phyloP scores from a whole-genome alignment of 2,888 invertebrate species.

The Aphidoletes aphidimyza region DNA sequence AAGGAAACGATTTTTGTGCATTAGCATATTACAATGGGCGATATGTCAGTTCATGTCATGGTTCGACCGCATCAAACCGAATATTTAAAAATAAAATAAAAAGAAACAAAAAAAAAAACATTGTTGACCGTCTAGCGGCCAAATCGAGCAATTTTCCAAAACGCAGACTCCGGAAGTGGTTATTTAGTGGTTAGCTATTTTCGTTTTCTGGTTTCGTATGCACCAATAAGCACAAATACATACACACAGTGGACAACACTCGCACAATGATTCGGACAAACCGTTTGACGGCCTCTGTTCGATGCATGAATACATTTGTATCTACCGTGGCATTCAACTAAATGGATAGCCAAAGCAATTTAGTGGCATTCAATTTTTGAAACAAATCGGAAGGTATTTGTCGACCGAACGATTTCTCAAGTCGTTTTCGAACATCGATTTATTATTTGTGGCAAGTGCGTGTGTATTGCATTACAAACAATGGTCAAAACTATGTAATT shows the following conservation, averaged over 20 bases:
- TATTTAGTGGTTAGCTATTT: slow-evolving; percentile 50
- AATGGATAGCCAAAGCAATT: not conserved
- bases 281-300: not conserved
- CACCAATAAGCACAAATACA: slow-evolving; percentile 29
- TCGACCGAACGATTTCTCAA: slow-evolving; percentile 1
- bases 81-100: not conserved
- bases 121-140: slow-evolving; percentile 43
- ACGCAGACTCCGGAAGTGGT: slow-evolving; percentile 54
- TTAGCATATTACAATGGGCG: not conserved
- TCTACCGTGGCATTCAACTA: not conserved
- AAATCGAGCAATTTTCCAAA: slow-evolving; percentile 48
- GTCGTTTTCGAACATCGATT: not conserved
- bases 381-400: slow-evolving; percentile 15
- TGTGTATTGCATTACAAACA: not conserved
- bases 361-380: slow-evolving; percentile 35
- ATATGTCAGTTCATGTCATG: slow-evolving; percentile 16
- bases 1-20: slow-evolving; percentile 19
- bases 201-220: not conserved
- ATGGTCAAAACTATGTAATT: slow-evolving; percentile 5
- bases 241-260: not conserved
- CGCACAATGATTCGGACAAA: slow-evolving; percentile 5
- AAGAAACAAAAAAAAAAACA: not conserved
- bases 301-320: not conserved
- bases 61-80: slow-evolving; percentile 17
- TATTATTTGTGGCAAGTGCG: not conserved